Conservation (phyloP, 2,113 vertebrate genomes). For the Dryoscopus gambensis region DNA sequence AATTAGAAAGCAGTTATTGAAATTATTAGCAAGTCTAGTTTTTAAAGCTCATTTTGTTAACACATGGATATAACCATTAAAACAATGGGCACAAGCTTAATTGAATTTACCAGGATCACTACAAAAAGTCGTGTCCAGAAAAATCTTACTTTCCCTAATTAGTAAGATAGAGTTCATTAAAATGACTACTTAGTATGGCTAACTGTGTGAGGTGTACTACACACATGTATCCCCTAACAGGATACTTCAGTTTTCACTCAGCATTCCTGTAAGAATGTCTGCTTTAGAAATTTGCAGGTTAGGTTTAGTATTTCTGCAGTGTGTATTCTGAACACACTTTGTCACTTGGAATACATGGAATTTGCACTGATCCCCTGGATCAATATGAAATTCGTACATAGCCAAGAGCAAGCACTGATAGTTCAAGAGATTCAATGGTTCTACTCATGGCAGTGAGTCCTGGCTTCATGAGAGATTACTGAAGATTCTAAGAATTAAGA, state of each 20-base stretch:
- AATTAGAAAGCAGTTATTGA: not conserved
- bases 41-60: not conserved
- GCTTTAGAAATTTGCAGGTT: not conserved
- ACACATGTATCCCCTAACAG: accelerated
- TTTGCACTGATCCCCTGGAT: not conserved
- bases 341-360: not conserved
- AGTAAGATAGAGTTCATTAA: not conserved
- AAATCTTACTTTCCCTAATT: not conserved
- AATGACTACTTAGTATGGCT: not conserved
- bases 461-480: not conserved
- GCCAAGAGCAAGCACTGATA: not conserved
- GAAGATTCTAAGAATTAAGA: not conserved
- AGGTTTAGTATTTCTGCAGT: not conserved
- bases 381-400: not conserved
- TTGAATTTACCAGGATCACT: not conserved
- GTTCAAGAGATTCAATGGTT: not conserved
- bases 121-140: not conserved
- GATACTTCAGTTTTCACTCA: not conserved
- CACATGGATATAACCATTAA: not conserved
- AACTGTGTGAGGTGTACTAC: not conserved
- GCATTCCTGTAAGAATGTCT: not conserved
- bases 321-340: not conserved
- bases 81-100: not conserved
- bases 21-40: not conserved
- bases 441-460: not conserved